phyloP scores from a whole-genome alignment of 2,888 invertebrate species.

The Orthonychiurus folsomi region DNA sequence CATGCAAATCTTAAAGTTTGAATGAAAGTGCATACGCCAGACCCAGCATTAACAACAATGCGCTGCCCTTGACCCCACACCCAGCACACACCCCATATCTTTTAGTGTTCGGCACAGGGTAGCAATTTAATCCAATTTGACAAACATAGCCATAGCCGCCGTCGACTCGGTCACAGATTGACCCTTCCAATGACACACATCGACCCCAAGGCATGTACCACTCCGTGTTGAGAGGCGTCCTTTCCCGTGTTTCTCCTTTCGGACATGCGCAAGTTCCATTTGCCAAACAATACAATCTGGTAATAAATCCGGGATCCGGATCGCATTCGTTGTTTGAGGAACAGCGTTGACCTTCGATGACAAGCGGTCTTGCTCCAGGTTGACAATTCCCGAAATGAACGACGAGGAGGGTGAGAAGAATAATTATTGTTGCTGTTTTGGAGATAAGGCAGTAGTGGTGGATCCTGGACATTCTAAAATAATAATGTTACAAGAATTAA shows the following conservation, averaged over 20 bases:
- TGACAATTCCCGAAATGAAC: background rate
- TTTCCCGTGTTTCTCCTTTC: background rate
- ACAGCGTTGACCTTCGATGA: background rate
- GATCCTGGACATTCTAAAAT: too few species aligned
- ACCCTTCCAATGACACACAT: slow-evolving; percentile 6
- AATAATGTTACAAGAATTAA: too few species aligned
- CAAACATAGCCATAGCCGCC: slow-evolving; percentile 5
- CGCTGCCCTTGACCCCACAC: background rate
- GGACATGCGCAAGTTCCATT: background rate
- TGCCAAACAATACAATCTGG: background rate
- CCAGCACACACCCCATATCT: background rate
- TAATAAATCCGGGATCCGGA: background rate
- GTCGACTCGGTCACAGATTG: slow-evolving; percentile 2
- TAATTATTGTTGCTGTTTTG: too few species aligned
- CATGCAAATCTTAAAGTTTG: background rate
- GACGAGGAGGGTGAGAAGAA: background rate
- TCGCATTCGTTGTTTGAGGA: background rate
- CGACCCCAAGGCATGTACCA: slow-evolving; percentile 6
- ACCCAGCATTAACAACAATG: background rate
- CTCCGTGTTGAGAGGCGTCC: slow-evolving; percentile 4
- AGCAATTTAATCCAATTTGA: slow-evolving; percentile 5
- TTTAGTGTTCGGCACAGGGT: background rate
- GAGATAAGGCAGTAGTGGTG: background rate
- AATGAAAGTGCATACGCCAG: background rate
- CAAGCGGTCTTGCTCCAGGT: background rate